Evolutionary conservation across 2,113 vertebrate genomes (phyloP), one percentile per base, ranked within the genome.

Genomic region (Tapirus terrestris): DNA sequence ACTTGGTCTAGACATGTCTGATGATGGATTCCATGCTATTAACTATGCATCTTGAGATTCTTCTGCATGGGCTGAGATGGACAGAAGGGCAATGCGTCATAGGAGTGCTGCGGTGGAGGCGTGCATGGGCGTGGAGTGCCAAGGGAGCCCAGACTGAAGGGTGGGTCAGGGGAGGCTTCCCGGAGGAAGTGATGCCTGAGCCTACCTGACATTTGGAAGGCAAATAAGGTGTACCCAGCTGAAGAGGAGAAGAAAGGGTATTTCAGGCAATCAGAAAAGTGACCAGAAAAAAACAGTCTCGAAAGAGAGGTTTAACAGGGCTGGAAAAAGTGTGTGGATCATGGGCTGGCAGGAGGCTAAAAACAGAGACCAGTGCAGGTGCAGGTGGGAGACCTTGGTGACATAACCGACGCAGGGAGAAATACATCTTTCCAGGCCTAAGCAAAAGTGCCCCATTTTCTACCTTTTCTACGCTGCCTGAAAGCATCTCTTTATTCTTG

Each of bases 221-320:
- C 39, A 90, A 82, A 72, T 39, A 25, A 68, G 48, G 65, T 88
- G 56, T 56, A 77, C 75, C 0, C 43, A 75, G 20, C 10, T 56
- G 43, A 89, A 53, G 43, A 90, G 18, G 48, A 75, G 63, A 85
- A 86, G 7, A 43, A 86, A 72, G 39, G 8, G 29, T 61, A 85
- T 91, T 89, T 85, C 29, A 63, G 33, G n/a, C n/a, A 85, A 60
- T 4, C 36, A 80, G 21, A 90, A 81, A 58, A 61, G 39, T 81
- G 39, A 39, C 7, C 17, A 27, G 9, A 43, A 56, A 39, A 92
- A 92, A 75, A 36, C 20, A 39, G 12, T 85, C 43, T 79, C 63
- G 14, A 76, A 86, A 60, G 53, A 91, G 9, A 79, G 8, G 25
- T 83, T 77, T 90, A 31, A 56, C 68, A 48, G 31, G 36, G 21